Base-by-base conservation (phyloP, 2,888 invertebrate species). In the Drosophila parthenogenetica region DNA sequence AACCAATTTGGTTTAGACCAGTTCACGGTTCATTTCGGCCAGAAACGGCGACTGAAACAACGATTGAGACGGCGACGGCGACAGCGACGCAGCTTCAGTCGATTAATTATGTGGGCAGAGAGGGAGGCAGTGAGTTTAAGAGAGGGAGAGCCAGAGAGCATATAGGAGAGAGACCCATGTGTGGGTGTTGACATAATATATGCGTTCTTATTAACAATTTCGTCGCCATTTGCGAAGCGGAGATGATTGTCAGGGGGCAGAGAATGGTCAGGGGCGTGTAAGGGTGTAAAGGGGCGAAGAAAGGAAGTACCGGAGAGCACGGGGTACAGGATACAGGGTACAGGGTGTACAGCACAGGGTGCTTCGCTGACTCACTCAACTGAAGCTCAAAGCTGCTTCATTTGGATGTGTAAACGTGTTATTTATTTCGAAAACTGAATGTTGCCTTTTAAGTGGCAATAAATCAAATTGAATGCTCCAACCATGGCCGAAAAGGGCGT, bases 341-440 rank as follows among this genome's bases (percentile, higher is more conserved):
- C 35, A 3, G 17, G 45, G 25, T 13, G 42, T 14, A 7, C 39
- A 13, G 35, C 4, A 35, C 63, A 69, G 71, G 69, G 75, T 74
- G 65, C 7, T 11, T 13, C 35, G 11, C 35, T 66, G 67, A 66
- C 80, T 79, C 68, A 60, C 70, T 29, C 82, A 82, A 68, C 83
- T 73, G 68, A 68, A 35, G 49, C 49, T 25, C 14, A 14, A 46
- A 81, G 81, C 85, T 86, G 83, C 86, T 86, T 86, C 88, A 88
- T 83, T 88, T 88, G 88, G 87, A 86, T 88, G 87, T 88, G 87
- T 76, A 89, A 89, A 81, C 84, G 89, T 89, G 89, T 87, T 84
- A 88, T 84, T 89, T 89, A 89, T 84, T 84, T 84, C 71, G 64
- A 86, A 86, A 84, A 87, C 84, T 84, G 81, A 89, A 87, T 87